A percentile compares a stretch with the other conserved stretches of the same genome.
Evolutionary conservation across 2,888 invertebrate species (phyloP).

Genomic region (Macroteleia sp.): DNA sequence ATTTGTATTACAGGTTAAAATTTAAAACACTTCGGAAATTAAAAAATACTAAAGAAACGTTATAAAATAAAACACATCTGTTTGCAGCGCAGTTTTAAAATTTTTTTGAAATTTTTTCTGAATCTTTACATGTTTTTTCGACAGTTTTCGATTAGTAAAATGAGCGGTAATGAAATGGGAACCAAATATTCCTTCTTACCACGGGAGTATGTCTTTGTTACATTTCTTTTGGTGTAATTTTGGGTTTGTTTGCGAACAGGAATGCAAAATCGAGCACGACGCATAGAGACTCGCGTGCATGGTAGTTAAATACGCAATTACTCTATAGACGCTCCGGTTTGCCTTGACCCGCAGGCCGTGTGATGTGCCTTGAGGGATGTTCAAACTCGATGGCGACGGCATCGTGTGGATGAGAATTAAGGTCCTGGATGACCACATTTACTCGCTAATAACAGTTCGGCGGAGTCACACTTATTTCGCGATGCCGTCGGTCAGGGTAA

Average conservation of each 20-base stretch:
- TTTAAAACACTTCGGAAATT: no score
- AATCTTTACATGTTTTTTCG: no score
- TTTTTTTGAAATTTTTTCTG: no score
- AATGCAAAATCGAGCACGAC: conserved; percentile 45
- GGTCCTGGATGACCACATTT: conserved; percentile 72
- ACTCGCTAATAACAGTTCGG: conserved; percentile 64
- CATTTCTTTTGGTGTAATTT: conserved; percentile 21
- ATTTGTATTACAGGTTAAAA: no score
- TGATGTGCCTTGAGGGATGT: conserved; percentile 72
- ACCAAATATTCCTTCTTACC: not conserved
- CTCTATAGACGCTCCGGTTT: conserved; percentile 66
- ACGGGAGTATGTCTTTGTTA: conserved; percentile 10
- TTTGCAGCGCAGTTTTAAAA: no score
- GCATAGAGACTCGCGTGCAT: conserved; percentile 41
- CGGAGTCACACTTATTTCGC: conserved; percentile 68
- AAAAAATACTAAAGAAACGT: no score
- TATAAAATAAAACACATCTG: no score
- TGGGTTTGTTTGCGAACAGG: conserved; percentile 30
- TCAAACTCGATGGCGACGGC: conserved; percentile 64
- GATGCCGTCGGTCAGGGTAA: conserved; percentile 44
- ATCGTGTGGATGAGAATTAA: conserved; percentile 68
- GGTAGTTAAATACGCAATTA: conserved; percentile 61
- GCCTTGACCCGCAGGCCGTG: conserved; percentile 78
- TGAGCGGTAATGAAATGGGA: conserved; percentile 7
- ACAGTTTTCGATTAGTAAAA: no score